phyloP scores from a whole-genome alignment of 2,888 invertebrate species.

The Xestia ashworthii region DNA sequence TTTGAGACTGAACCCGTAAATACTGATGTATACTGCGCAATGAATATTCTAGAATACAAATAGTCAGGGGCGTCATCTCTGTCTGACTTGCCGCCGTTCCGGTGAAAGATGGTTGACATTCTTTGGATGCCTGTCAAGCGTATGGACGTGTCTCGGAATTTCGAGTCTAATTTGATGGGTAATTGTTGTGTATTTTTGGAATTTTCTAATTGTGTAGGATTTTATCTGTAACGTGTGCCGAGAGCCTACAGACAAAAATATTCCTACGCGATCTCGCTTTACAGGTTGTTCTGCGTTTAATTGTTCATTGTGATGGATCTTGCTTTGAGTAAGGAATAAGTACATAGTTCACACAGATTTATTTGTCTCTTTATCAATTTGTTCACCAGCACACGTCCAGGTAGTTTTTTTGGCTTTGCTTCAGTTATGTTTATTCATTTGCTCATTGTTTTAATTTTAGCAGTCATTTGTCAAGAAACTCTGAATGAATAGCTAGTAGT shows the following conservation, averaged over 20 bases:
- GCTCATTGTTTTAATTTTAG: constrained; percentile 85
- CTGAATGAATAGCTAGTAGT: constrained; percentile 78
- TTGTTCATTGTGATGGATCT: not conserved
- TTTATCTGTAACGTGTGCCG: not conserved
- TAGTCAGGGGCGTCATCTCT: constrained; percentile 71
- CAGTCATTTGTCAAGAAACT: constrained; percentile 82
- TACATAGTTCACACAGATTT: not conserved
- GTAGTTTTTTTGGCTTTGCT: constrained; percentile 56
- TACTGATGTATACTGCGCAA: constrained; percentile 68
- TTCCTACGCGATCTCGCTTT: not conserved
- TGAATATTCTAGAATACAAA: constrained; percentile 72
- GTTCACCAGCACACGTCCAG: constrained; percentile 11
- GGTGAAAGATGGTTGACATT: constrained; percentile 70
- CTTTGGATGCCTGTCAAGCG: constrained; percentile 63
- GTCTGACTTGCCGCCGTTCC: constrained; percentile 68
- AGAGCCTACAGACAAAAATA: not conserved
- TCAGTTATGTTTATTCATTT: constrained; percentile 62
- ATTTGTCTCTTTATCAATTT: constrained; percentile 3
- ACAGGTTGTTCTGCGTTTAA: not conserved
- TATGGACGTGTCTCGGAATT: constrained; percentile 53
- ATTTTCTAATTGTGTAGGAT: not conserved
- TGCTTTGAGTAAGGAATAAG: not conserved
- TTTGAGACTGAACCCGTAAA: constrained; percentile 72
- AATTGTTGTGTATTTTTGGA: constrained; percentile 45
- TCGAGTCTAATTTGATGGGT: constrained; percentile 38